Evolutionary conservation across 1,140 invertebrate species (phyloP), one percentile per base, ranked within the genome.

Genomic region (Mizuhopecten yessoensis): DNA sequence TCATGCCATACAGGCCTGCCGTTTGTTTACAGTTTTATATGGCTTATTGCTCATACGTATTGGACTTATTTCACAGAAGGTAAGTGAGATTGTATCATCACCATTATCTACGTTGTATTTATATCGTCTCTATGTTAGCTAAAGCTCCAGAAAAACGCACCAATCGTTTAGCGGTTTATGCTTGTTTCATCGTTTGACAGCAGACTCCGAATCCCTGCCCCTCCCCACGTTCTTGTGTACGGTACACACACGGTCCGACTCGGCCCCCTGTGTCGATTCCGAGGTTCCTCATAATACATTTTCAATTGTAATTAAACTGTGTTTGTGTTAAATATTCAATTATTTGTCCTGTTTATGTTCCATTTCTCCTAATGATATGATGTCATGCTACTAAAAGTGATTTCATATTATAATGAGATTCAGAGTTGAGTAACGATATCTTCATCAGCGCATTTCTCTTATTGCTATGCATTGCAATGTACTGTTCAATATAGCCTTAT

Each of bases 371-470:
- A 75, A 75, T 75, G 57, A 75, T 75, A 75, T 75, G 57, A 75
- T 75, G 57, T 75, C 57, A 75, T 75, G 57, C 57, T 75, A 75
- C 57, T 75, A 75, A 75, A 75, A 75, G 57, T 75, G 57, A 75
- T 75, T 75, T 75, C 57, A 75, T 75, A 75, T 75, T 75, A 75
- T 75, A 75, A 75, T 75, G 57, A 75, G 57, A 75, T 75, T 75
- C 57, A 75, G 57, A 75, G 5, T 29, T 75, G n/a, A 0, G 57
- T n/a, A 75, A 75, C 57, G n/a, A 29, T 1, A 75, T 2, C 2
- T 75, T 75, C n/a, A 57, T 3, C 57, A n/a, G n/a, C n/a, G n/a
- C n/a, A n/a, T 29, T 7, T 75, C 11, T 75, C 29, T 17, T n/a
- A 17, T 75, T 75, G 20, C n/a, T 49, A 1, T 49, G 11, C 20